phyloP scores from a whole-genome alignment of 2,113 vertebrate genomes.

The Rattus rattus region DNA sequence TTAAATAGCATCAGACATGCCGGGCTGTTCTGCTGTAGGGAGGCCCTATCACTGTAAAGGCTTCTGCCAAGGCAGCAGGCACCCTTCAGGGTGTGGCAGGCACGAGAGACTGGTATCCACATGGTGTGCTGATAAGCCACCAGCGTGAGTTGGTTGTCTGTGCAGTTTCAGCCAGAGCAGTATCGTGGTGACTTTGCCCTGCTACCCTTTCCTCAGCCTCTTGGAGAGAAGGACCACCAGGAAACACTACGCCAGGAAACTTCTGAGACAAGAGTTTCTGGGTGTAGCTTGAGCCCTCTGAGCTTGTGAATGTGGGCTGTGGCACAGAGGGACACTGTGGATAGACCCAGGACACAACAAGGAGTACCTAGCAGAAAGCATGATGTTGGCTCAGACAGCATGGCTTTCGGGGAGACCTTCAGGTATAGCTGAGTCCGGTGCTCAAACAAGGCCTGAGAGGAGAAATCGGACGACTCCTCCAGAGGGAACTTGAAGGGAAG shows the following conservation, averaged over 20 bases:
- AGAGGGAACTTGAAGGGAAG: not conserved
- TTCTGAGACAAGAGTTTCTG: not conserved
- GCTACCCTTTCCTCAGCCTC: not conserved
- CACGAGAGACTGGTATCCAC: not conserved
- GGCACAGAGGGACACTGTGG: not conserved
- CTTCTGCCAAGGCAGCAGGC: not conserved
- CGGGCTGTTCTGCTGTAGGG: not conserved
- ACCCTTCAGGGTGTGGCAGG: not conserved
- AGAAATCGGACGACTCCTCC: too few relatives aligned
- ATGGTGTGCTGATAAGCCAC: not conserved
- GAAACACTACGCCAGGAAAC: not conserved
- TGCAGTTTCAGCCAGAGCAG: not conserved
- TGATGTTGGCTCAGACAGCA: too few relatives aligned
- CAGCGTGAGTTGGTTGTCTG: not conserved
- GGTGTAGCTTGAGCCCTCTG: too few relatives aligned
- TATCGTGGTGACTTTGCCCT: fast-evolving
- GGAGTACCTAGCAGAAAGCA: not conserved
- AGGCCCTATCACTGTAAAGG: not conserved
- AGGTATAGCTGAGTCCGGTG: not conserved
- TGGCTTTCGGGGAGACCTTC: not conserved
- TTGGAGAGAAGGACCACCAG: too few relatives aligned
- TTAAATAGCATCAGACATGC: not conserved
- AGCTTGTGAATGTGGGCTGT: not conserved
- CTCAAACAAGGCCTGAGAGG: too few relatives aligned
- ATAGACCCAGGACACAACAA: not conserved